Base-by-base conservation (phyloP, 2,888 invertebrate species). In the Sinopyrophorus schimmeli region DNA sequence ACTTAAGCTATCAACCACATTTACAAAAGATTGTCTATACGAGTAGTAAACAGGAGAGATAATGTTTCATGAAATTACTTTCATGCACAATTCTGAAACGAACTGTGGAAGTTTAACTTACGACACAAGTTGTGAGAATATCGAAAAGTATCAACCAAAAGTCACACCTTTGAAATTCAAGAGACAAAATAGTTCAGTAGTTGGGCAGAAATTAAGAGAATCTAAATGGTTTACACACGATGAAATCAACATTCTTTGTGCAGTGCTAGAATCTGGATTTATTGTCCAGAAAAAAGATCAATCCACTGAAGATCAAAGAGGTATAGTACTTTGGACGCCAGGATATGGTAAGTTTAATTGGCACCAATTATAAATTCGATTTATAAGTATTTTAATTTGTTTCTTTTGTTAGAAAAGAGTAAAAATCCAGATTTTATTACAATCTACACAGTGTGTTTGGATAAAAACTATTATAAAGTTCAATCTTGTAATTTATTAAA, bases 221-320 rank as follows among this genome's bases (percentile, higher is more conserved):
- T 83, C 84, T 54, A 86, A 86, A 77, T 87, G 87, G 87, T 86
- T 86, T 68, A 80, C 79, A 59, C 80, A 82, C 59, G 82, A 83
- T 62, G 85, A 86, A 74, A 79, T 82, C 66, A 81, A 82, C 63
- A 82, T 86, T 61, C 77, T 87, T 59, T 84, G 84, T 70, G 83
- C 86, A 42, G 86, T 86, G 47, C 78, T 86, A 64, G 84, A 86
- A 71, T 79, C 83, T 26, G 87, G 87, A 43, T 86, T 86, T 72
- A 81, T 87, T 60, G 77, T 86, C 55, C 86, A 87, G 70, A 73
- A 76, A 57, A 79, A 79, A 34, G 34, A 42, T 30, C 75, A 76
- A 60, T 31, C 53, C 5, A 23, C 39, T 1, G 76, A 78, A 48
- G 74, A 76, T 1, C 60, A 77, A 59, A 76, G 76, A 28, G 77